Evolutionary conservation across 2,113 vertebrate genomes (phyloP).

Genomic region (Ceyx cyanopectus): DNA sequence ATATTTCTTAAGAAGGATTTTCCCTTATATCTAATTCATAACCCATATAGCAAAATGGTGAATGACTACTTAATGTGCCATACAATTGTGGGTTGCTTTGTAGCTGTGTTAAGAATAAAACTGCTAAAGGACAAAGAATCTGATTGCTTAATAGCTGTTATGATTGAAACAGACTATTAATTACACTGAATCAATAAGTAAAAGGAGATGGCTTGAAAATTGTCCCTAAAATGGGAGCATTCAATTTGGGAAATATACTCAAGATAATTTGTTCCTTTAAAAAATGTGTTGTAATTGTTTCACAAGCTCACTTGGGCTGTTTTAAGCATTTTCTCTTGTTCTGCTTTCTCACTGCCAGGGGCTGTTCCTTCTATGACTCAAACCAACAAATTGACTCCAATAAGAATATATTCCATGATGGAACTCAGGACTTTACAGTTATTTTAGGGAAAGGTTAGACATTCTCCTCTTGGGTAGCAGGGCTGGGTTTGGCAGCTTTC

Average conservation of each 20-base stretch:
- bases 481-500: not conserved
- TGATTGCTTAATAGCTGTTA: not conserved
- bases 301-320: not conserved
- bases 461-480: not conserved
- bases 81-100: not conserved
- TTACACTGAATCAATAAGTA: not conserved
- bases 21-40: conserved; percentile 31
- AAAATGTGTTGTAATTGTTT: not conserved
- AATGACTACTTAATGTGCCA: conserved; percentile 32
- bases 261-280: not conserved
- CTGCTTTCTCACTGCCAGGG: not conserved
- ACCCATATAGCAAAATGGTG: not conserved
- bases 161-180: not conserved
- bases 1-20: not conserved
- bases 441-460: not conserved
- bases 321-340: not conserved
- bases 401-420: not conserved
- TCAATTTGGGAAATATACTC: not conserved
- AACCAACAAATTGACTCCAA: not conserved
- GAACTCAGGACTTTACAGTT: not conserved
- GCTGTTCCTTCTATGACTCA: not conserved
- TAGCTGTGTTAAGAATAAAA: conserved; percentile 17
- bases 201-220: not conserved
- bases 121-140: conserved; percentile 25
- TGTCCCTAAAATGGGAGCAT: not conserved